Evolutionary conservation across 2,113 vertebrate species (phyloP).

Genomic region (Aphyosemion australe): DNA sequence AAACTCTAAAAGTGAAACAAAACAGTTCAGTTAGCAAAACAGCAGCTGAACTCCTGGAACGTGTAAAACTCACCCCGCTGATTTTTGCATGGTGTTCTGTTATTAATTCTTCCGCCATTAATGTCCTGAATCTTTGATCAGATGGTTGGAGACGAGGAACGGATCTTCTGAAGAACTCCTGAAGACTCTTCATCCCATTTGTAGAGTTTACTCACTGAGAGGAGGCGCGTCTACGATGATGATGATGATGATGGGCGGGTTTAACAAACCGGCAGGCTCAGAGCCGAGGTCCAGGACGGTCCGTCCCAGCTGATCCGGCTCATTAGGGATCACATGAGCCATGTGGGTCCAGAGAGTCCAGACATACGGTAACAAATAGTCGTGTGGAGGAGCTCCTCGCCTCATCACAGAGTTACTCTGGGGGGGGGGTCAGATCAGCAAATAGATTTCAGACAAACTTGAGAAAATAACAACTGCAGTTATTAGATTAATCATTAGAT

Average conservation of each 20-base stretch:
- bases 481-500: no score
- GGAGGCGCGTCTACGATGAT: slow-evolving; percentile 45
- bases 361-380: no score
- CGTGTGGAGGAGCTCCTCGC: no score
- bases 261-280: neutral
- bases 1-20: no score
- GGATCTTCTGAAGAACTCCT: slow-evolving; percentile 36
- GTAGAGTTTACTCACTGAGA: slow-evolving; percentile 32
- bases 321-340: slow-evolving; percentile 32
- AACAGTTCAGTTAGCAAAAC: neutral
- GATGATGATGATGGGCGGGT: slow-evolving; percentile 17
- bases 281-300: neutral
- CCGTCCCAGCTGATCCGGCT: slow-evolving; percentile 2
- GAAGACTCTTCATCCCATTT: slow-evolving; percentile 36
- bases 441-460: no score
- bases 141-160: slow-evolving; percentile 11
- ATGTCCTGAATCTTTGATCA: slow-evolving; percentile 42
- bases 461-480: no score
- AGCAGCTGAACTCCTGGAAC: neutral
- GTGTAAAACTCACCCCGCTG: slow-evolving; percentile 64
- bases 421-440: no score
- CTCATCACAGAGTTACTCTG: no score
- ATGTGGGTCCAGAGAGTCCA: neutral
- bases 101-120: slow-evolving; percentile 79
- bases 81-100: slow-evolving; percentile 50